Conservation (phyloP, 2,113 vertebrate species). For the Chlorocebus sabaeus region DNA sequence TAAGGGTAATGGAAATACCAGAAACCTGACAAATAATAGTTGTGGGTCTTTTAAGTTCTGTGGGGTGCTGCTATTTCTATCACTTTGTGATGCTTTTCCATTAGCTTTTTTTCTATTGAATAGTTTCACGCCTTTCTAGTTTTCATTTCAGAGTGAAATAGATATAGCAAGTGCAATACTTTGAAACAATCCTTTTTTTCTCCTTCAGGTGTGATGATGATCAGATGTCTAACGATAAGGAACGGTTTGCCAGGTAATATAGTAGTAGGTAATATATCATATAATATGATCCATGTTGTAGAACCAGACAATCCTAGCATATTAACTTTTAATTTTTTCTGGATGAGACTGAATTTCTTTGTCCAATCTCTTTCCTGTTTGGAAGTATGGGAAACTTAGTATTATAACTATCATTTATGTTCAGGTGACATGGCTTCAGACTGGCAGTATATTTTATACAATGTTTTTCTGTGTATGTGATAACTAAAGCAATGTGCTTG, state of each 20-base stretch:
- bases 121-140: background rate
- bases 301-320: background rate
- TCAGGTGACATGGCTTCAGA: background rate
- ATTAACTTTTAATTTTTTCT: conserved; percentile 43
- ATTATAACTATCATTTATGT: background rate
- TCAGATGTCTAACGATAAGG: conserved; percentile 90
- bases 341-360: conserved; percentile 28
- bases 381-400: background rate
- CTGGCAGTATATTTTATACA: background rate
- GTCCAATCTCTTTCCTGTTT: background rate
- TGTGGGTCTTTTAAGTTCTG: background rate
- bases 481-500: background rate
- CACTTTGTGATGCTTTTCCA: background rate
- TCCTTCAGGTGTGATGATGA: conserved; percentile 93
- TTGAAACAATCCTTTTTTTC: conserved; percentile 25
- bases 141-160: conserved; percentile 47
- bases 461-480: background rate
- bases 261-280: background rate
- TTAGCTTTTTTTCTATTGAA: background rate
- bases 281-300: background rate
- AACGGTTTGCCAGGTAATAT: conserved; percentile 96
- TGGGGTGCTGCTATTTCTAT: background rate
- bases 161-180: background rate
- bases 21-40: background rate
- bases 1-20: background rate